Evolutionary conservation across 2,797 vertebrate species (phyloP), one percentile per base, ranked within the genome.

Genomic region (Xiphophorus birchmanni): DNA sequence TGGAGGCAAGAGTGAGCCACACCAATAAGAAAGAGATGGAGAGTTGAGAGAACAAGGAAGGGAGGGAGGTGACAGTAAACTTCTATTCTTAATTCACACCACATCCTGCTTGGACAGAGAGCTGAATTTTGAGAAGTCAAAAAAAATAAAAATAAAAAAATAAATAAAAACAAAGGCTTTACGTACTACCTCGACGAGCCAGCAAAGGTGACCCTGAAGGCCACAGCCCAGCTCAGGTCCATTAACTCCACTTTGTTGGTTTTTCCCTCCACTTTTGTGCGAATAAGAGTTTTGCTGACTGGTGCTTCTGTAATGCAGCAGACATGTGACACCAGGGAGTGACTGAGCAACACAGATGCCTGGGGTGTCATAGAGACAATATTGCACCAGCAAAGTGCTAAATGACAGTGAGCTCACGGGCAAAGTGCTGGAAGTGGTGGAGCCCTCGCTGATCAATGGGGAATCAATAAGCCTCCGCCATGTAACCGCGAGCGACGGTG

Each of bases 401-500:
- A 94, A 94, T 85, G 89, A 93, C 92, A 91, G 86, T 90, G 92
- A 93, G 91, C 90, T 93, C 91, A 92, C 90, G 82, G 88, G 91
- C 85, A 89, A 86, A 65, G 89, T 9, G 77, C 81, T 82, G 72
- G 87, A 89, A 88, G 90, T 83, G 85, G 83, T 81, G 12, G 85
- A 83, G 87, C 91, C 91, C 75, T 81, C 75, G 1, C 72, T 82
- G 88, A 94, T 95, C 93, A 83, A 94, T 93, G 91, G 52, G 35
- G 74, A 75, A 92, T 96, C 94, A 40, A 96, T 95, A 85, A 2
- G 7, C 50, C 74, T 84, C 91, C 89, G 92, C 93, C 91, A 92
- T 91, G 93, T 93, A 93, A 94, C 94, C 93, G 93, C 89, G 92
- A 95, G 93, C 84, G 85, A 9, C 69, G 67, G 90, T 93, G 94